Conservation (phyloP, 1,140 invertebrate species). For the Procambarus clarkii region DNA sequence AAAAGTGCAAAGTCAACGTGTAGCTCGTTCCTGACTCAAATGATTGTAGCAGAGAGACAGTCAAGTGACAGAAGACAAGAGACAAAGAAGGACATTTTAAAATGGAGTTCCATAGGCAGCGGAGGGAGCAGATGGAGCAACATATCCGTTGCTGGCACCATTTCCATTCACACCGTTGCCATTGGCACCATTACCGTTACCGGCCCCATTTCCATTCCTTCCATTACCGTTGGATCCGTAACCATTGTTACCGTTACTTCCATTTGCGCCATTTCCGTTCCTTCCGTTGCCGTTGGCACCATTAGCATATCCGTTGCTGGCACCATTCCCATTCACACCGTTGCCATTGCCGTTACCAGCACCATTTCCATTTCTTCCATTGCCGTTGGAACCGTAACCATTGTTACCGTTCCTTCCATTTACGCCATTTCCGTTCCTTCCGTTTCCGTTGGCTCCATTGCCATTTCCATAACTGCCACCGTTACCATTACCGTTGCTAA, state of each 20-base stretch:
- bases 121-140: not conserved
- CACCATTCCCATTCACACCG: no score
- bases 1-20: not conserved
- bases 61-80: not conserved
- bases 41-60: not conserved
- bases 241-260: no score
- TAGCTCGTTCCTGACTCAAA: not conserved
- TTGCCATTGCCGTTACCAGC: not conserved
- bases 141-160: not conserved
- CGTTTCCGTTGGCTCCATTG: not conserved
- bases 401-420: conserved; percentile 22
- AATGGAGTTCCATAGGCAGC: not conserved
- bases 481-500: not conserved
- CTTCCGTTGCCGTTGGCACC: no score
- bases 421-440: not conserved
- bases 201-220: no score
- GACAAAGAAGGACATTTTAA: not conserved
- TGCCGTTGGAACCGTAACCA: not conserved
- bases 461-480: conserved; percentile 1
- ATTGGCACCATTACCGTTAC: no score
- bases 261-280: no score
- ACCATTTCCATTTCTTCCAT: not conserved
- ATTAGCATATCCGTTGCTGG: no score
- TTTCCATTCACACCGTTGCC: no score
- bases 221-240: no score